Base-by-base conservation (phyloP, 2,113 vertebrate species). In the Australoheros scitulus region DNA sequence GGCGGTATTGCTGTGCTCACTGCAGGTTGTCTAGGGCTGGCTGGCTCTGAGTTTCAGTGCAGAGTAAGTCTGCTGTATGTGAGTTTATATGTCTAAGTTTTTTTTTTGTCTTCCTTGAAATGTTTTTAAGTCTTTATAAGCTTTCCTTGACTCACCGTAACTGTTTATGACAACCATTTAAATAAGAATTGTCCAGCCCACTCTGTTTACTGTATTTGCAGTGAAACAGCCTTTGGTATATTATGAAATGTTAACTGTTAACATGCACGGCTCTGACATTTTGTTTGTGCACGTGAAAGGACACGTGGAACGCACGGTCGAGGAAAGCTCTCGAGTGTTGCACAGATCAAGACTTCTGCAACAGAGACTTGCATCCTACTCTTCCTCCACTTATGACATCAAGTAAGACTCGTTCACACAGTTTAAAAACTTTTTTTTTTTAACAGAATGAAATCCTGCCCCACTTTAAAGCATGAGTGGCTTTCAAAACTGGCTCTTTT, bases 21-120 rank as follows among this genome's bases (percentile, higher is more conserved):
- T 7, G 96, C 96, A 11, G 98, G 98, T 61, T 99, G 98, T 87
- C 94, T 99, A 79, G 96, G 96, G 75, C 93, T 96, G 38, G 96
- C 95, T 56, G 98, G 98, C 57, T 99, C 97, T 0, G 97, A 98
- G 94, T 99, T 99, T 91, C 98, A 99, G 80, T 99, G 98, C 90
- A 96, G 97, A 92, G 98, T 99, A 95, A 97, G 97, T 91, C 29
- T 15, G 64, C 34, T 63, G 56, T 38, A 11, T 52, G 6, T 60
- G 7, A 68, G 6, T 70, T 9, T 65, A 34, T 86, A 20, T 50
- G n/a, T n/a, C 22, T 43, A 22, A 58, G 52, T 58, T 41, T 72
- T 26, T 26, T 26, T 26, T 26, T 29, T 83, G 52, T 76, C 26
- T 15, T 79, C 11, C 47, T 60, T 63, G 61, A 84, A 77, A 55